Evolutionary conservation across 2,113 vertebrate genomes (phyloP).

Genomic region (Pangasianodon hypophthalmus): DNA sequence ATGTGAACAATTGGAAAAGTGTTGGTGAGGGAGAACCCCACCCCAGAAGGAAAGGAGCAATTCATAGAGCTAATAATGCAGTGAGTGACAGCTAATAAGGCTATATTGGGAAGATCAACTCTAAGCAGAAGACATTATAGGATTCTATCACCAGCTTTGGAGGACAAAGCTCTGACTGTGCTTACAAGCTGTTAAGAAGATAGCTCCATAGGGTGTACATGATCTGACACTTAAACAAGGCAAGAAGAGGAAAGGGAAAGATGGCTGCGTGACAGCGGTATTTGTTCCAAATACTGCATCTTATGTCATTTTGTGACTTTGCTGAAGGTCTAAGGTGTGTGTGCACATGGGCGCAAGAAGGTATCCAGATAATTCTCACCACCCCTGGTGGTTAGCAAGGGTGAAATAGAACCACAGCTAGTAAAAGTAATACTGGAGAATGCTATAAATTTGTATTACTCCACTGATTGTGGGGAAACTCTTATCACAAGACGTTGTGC

Average conservation of each 20-base stretch:
- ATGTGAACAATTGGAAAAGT: neutral
- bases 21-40: neutral
- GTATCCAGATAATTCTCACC: neutral
- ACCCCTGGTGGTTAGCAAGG: neutral
- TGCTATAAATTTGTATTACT: neutral
- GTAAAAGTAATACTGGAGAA: neutral
- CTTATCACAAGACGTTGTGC: neutral
- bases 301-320: neutral
- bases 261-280: neutral
- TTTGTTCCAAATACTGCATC: neutral
- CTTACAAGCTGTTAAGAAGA: neutral
- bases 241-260: neutral
- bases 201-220: neutral
- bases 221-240: neutral
- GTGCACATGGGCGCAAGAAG: neutral
- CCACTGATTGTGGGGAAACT: neutral
- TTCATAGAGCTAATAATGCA: neutral
- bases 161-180: neutral
- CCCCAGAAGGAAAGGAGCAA: neutral
- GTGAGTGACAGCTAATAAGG: neutral
- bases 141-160: neutral
- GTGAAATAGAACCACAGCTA: neutral
- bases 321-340: neutral
- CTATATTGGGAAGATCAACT: neutral
- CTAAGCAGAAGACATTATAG: neutral